Base-by-base conservation (phyloP, 2,888 invertebrate species). In the Drosophila neutralis region DNA sequence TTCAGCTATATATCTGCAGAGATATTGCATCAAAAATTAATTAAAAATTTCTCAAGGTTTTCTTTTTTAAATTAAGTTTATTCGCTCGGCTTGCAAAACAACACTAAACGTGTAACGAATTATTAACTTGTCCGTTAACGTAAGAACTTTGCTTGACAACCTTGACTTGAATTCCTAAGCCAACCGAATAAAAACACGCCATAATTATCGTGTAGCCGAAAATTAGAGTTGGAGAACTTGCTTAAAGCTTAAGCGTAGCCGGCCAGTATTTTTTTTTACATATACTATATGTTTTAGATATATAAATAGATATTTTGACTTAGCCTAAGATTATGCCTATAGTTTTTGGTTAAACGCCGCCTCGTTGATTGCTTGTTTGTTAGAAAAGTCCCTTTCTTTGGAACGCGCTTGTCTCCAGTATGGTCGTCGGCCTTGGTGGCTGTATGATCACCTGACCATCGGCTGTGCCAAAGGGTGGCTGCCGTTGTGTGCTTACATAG, bases 401-500 rank as follows among this genome's bases (percentile, higher is more conserved):
- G 6, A 76, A 21, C 13, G 0, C 45, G n/a, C 79, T 82, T 57
- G 81, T 81, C 59, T 80, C 54, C 36, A 75, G 40, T 59, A 90
- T 63, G n/a, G 82, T 91, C 11, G 91, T 78, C 15, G 66, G 45
- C 27, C 63, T 65, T 13, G 89, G 81, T 27, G 76, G 78, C 48
- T 70, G 75, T 21, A 90, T 79, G 64, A 83, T 78, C 45, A 91
- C 91, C 35, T 82, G 56, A 7, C 80, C 78, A 49, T 86, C 81
- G 36, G 64, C 80, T 6, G 72, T 79, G 49, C 92, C 92, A 38
- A 77, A 91, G 7, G 91, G 90, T 18, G 73, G 61, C n/a, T 64
- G 73, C 0, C 27, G 35, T 11, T 56, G 52, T 2, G 92, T 92
- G 75, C 91, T 91, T 1, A 91, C 67, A 62, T 91, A 92, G 68